Conservation (phyloP, 2,888 invertebrate genomes). For the Cataglyphis altisquamis region DNA sequence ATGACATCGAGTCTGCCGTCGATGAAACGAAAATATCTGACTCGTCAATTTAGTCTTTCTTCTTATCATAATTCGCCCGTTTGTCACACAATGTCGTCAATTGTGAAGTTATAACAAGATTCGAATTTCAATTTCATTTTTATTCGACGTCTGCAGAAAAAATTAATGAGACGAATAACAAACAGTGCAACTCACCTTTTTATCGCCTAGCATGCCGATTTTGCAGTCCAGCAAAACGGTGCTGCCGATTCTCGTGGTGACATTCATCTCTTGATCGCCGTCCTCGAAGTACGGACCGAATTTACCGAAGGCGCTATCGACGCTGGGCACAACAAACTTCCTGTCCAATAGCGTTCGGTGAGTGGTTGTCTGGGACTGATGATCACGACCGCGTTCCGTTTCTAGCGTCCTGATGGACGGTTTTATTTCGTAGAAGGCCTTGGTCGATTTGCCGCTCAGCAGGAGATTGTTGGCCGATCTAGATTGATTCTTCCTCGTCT, state of each 20-base stretch:
- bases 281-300: constrained; percentile 89
- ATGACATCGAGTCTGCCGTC: background rate
- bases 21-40: constrained; percentile 20
- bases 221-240: constrained; percentile 88
- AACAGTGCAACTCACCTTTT: constrained; percentile 86
- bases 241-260: constrained; percentile 88
- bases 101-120: constrained; percentile 65
- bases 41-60: constrained; percentile 23
- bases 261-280: constrained; percentile 87
- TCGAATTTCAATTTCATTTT: background rate
- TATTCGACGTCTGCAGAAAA: constrained; percentile 8
- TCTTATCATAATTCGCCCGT: constrained; percentile 49
- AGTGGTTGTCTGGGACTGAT: constrained; percentile 55
- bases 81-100: constrained; percentile 51
- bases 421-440: constrained; percentile 83
- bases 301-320: constrained; percentile 83
- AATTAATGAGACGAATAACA: constrained; percentile 40
- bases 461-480: constrained; percentile 75
- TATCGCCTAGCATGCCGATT: constrained; percentile 88
- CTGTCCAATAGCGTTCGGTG: constrained; percentile 49
- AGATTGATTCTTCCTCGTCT: constrained; percentile 72
- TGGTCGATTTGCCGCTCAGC: constrained; percentile 74
- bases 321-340: constrained; percentile 80
- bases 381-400: constrained; percentile 68
- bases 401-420: constrained; percentile 80